Evolutionary conservation across 2,113 vertebrate species (phyloP).

Genomic region (Tragelaphus strepsiceros): DNA sequence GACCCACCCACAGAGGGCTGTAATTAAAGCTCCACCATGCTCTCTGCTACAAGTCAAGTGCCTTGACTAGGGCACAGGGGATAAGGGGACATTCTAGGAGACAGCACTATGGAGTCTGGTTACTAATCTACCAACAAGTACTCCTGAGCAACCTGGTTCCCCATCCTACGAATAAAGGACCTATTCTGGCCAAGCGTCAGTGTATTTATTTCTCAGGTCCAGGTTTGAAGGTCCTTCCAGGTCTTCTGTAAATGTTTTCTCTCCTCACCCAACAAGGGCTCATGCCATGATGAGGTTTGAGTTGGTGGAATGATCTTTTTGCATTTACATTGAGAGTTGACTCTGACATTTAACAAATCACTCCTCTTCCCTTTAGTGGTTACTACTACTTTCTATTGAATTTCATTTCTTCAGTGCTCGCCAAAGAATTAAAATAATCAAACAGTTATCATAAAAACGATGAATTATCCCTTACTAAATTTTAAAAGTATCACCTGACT

Average conservation of each 20-base stretch:
- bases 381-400: background rate
- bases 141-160: background rate
- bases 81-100: background rate
- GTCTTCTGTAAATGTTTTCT: background rate
- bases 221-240: background rate
- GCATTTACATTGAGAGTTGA: background rate
- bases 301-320: background rate
- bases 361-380: background rate
- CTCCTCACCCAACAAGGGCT: background rate
- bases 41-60: background rate
- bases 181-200: background rate
- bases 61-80: background rate
- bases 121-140: background rate
- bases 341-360: background rate
- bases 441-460: background rate
- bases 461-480: background rate
- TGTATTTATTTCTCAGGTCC: background rate
- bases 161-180: background rate
- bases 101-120: background rate
- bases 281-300: background rate
- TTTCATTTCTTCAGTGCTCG: background rate
- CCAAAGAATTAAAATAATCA: conserved; percentile 4
- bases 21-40: background rate
- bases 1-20: too few species aligned
- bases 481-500: conserved; percentile 5